phyloP scores from a whole-genome alignment of 2,888 invertebrate species.

The Nephrotoma appendiculata region DNA sequence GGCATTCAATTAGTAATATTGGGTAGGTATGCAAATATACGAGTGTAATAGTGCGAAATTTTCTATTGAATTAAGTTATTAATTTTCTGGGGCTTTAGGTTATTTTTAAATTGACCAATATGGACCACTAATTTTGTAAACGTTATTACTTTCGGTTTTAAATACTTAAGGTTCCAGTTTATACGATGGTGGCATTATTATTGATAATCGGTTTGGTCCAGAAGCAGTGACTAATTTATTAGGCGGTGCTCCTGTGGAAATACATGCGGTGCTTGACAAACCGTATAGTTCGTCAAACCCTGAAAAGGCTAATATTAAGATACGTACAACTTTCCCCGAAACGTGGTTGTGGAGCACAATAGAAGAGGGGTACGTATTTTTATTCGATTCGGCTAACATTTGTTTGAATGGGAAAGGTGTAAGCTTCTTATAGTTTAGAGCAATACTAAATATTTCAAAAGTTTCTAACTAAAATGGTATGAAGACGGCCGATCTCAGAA shows the following conservation, averaged over 20 bases:
- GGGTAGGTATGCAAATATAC: background rate
- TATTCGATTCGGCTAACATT: background rate
- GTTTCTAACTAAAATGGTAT: no score
- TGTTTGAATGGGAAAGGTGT: background rate
- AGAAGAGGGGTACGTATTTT: constrained; percentile 20
- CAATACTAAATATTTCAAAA: no score
- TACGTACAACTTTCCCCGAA: constrained; percentile 48
- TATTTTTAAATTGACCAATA: no score
- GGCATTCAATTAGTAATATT: constrained; percentile 20
- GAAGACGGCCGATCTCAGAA: no score
- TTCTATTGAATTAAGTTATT: background rate
- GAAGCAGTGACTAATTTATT: background rate
- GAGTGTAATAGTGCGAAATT: background rate
- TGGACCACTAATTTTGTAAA: no score
- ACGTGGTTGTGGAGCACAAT: constrained; percentile 50
- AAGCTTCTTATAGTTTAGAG: no score
- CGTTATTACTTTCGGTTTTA: background rate
- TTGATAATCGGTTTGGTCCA: background rate
- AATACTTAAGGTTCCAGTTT: background rate
- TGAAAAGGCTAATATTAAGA: constrained; percentile 14
- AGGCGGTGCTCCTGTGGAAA: background rate
- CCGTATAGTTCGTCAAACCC: background rate
- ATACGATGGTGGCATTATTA: background rate
- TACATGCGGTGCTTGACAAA: background rate
- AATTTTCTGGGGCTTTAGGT: no score